Conservation (phyloP, 2,797 vertebrate species). For the Sarcophilus harrisii region DNA sequence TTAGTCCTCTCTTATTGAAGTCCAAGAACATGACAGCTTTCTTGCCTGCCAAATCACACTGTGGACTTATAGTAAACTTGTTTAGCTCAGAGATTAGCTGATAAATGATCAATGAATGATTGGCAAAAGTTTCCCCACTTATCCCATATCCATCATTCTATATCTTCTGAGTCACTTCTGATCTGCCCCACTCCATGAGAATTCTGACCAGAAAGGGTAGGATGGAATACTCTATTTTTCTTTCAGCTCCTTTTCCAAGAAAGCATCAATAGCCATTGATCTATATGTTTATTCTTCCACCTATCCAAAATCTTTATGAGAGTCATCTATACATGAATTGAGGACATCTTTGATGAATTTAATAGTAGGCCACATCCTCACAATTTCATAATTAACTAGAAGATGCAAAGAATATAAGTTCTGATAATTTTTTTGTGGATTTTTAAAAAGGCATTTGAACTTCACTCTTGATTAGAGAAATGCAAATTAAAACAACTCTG, state of each 20-base stretch:
- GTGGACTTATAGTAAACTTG: neutral
- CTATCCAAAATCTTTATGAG: neutral
- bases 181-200: neutral
- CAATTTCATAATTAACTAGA: neutral
- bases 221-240: neutral
- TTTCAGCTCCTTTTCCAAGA: neutral
- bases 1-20: neutral
- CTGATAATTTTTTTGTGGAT: neutral
- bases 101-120: neutral
- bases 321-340: neutral
- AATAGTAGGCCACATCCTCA: neutral
- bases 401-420: neutral
- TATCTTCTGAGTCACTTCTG: neutral
- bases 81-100: neutral
- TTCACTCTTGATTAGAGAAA: too few relatives aligned
- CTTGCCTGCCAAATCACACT: neutral
- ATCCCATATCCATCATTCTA: neutral
- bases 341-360: neutral
- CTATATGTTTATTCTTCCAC: neutral
- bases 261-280: neutral
- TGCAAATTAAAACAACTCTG: too few relatives aligned
- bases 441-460: neutral
- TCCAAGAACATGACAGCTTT: neutral
- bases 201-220: neutral
- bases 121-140: neutral